A percentile compares a stretch with the other conserved stretches of the same genome.
Conservation (phyloP, 2,888 invertebrate genomes). For the Drosophila glabriapex region DNA sequence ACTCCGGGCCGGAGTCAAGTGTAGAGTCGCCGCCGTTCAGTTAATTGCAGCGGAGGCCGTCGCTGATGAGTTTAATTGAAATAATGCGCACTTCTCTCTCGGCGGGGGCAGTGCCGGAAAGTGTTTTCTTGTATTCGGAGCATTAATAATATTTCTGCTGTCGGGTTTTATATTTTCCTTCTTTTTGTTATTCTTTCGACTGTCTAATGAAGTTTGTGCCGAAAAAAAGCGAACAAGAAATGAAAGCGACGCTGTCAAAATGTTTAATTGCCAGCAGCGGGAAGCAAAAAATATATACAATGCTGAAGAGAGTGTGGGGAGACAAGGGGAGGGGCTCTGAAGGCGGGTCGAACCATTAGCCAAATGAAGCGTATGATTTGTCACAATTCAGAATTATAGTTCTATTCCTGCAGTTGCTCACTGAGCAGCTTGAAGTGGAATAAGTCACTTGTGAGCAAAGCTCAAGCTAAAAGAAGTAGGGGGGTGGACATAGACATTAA, state of each 20-base stretch:
- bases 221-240: conserved; percentile 37
- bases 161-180: not conserved
- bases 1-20: conserved; percentile 65
- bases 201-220: conserved; percentile 66
- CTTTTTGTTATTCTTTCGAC: conserved; percentile 24
- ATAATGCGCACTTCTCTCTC: conserved; percentile 68
- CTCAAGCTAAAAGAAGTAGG: not conserved
- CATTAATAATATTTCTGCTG: conserved; percentile 75
- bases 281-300: conserved; percentile 14
- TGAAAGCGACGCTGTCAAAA: conserved; percentile 57
- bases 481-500: conserved; percentile 22
- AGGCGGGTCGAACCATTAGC: conserved; percentile 41
- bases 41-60: conserved; percentile 74
- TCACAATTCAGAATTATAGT: conserved; percentile 53
- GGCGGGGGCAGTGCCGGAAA: conserved; percentile 55
- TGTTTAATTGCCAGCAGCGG: conserved; percentile 65
- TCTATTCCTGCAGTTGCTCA: conserved; percentile 36
- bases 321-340: not conserved
- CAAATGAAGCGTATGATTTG: conserved; percentile 77
- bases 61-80: conserved; percentile 80
- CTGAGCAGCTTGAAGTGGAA: not conserved
- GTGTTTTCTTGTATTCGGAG: conserved; percentile 50
- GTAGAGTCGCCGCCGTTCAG: conserved; percentile 50
- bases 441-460: conserved; percentile 5
- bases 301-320: not conserved